Evolutionary conservation across 30 jellyfish, hydroid and myxozoan species (phyloP), one percentile per base, ranked within the genome.

Genomic region (Chrysaora quinquecirrha): DNA sequence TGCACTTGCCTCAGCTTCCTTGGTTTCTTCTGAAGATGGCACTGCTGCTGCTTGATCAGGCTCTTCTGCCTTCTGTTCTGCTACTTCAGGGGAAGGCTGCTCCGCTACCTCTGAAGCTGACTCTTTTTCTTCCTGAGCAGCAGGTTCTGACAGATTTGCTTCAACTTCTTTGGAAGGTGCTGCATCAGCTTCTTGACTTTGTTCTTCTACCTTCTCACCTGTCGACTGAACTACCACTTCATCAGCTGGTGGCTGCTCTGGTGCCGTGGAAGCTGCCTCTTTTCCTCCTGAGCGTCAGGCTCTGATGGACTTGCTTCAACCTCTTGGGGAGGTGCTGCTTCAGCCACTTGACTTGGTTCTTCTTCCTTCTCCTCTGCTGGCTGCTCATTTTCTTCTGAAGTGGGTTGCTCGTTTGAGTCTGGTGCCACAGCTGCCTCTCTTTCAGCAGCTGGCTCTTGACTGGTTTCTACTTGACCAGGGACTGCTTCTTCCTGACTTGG

Each of bases 281-380:
- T 56, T 70, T 27, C 27, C 78, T 22, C 0, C 77, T 18, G 27
- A 28, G 21, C 76, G 20, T 80, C n/a, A n/a, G n/a, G n/a, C n/a
- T n/a, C n/a, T n/a, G n/a, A 31, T 38, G 1, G 68, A 32, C 10
- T 67, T 9, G 12, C 16, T 16, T 32, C 73, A 1, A 64, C 34
- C 1, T 7, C 88, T n/a, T 58, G 80, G 0, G 64, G 87, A 34
- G 35, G 52, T 30, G 52, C 73, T 25, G 0, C 68, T 9, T 24
- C 67, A 22, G 85, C 81, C 29, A 22, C 67, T n/a, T n/a, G n/a
- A n/a, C n/a, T n/a, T 33, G 82, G 67, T 38, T 70, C 23, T 38
- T 38, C 48, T 30, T 11, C 35, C 22, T 11, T 38, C 38, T 2
- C 66, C 54, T 12, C 34, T 16, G 82, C 63, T 1, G 82, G 62